Evolutionary conservation across 2,888 invertebrate genomes (phyloP).

Genomic region (Hofmannophila pseudospretella): DNA sequence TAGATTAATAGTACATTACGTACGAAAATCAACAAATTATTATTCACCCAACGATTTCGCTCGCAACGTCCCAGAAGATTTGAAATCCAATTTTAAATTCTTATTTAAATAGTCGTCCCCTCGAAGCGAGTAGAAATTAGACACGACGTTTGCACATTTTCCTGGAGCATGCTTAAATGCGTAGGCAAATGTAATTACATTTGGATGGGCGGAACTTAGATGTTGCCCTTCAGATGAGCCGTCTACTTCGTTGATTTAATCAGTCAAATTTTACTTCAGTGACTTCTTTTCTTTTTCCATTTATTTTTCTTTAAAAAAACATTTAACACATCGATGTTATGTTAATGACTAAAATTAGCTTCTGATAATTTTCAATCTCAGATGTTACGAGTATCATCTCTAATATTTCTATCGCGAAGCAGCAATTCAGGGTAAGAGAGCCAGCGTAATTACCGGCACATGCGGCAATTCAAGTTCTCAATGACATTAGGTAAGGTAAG

Average conservation of each 20-base stretch:
- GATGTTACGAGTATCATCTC: too few relatives aligned
- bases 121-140: slow-evolving; percentile 37
- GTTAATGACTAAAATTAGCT: too few relatives aligned
- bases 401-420: too few relatives aligned
- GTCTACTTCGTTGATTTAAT: slow-evolving; percentile 44
- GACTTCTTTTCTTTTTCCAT: too few relatives aligned
- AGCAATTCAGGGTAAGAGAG: too few relatives aligned
- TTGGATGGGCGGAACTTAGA: slow-evolving; percentile 32
- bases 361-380: too few relatives aligned
- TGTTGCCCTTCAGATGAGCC: slow-evolving; percentile 26
- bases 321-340: too few relatives aligned
- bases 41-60: slow-evolving; percentile 22
- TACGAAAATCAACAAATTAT: slow-evolving; percentile 33
- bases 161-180: slow-evolving; percentile 45
- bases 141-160: slow-evolving; percentile 51
- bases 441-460: too few relatives aligned
- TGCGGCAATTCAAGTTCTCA: too few relatives aligned
- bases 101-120: slow-evolving; percentile 49
- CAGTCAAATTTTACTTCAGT: slow-evolving; percentile 30
- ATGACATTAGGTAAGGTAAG: too few relatives aligned
- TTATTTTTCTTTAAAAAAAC: too few relatives aligned
- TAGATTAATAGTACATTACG: slow-evolving; percentile 10
- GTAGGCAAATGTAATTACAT: slow-evolving; percentile 62
- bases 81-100: slow-evolving; percentile 58
- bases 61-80: slow-evolving; percentile 32